phyloP scores from a whole-genome alignment of 2,888 invertebrate genomes.

The Athalia rosae region DNA sequence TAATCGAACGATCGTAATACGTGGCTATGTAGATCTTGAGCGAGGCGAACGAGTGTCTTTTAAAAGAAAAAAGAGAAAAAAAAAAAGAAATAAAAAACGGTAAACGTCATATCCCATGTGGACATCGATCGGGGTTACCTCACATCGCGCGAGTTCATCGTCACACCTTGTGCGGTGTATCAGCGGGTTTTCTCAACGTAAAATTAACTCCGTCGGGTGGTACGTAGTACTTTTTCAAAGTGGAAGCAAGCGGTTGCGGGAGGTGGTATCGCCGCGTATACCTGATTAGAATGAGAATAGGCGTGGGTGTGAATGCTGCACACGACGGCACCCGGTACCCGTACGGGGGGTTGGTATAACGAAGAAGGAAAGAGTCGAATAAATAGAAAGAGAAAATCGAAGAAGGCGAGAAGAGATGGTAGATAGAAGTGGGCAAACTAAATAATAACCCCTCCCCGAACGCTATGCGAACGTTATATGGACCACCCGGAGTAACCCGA shows the following conservation, averaged over 20 bases:
- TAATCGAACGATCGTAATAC: slow-evolving; percentile 7
- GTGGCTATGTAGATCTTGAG: no score
- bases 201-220: neutral
- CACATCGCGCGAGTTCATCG: slow-evolving; percentile 28
- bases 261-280: slow-evolving; percentile 60
- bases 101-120: no score
- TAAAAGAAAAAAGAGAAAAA: no score
- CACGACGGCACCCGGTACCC: slow-evolving; percentile 35
- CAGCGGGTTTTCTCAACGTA: no score
- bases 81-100: no score
- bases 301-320: slow-evolving; percentile 63
- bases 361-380: slow-evolving; percentile 17
- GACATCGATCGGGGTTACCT: slow-evolving; percentile 16
- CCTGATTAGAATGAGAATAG: slow-evolving; percentile 70
- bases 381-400: slow-evolving; percentile 29
- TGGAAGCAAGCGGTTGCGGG: slow-evolving; percentile 52
- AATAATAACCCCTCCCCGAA: slow-evolving; percentile 68
- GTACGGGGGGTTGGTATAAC: slow-evolving; percentile 42
- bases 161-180: slow-evolving; percentile 22
- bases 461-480: slow-evolving; percentile 49
- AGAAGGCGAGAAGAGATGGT: slow-evolving; percentile 61
- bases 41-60: no score
- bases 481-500: slow-evolving; percentile 70
- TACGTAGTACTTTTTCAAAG: slow-evolving; percentile 35
- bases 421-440: slow-evolving; percentile 71